Evolutionary conservation across 1,140 invertebrate species (phyloP).

Genomic region (Nilaparvata lugens): DNA sequence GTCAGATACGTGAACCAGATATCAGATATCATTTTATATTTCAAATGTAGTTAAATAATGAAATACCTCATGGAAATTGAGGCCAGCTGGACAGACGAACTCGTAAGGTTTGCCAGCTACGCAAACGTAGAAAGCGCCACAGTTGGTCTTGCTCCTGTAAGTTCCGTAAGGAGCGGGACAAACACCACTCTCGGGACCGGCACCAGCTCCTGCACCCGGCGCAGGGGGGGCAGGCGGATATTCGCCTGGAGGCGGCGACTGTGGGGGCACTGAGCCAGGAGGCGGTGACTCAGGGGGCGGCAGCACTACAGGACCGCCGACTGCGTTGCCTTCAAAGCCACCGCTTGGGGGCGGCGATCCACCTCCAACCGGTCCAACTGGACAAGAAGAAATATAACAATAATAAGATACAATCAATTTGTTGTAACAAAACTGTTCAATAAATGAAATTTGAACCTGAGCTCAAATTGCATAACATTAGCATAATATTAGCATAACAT

Average conservation of each 20-base stretch:
- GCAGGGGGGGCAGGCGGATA: not conserved
- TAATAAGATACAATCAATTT: no score
- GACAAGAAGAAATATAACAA: not conserved
- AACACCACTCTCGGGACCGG: not conserved
- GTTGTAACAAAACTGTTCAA: no score
- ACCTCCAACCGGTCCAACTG: not conserved
- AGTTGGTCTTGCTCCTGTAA: conserved; percentile 49
- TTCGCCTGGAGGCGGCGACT: no score
- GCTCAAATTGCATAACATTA: no score
- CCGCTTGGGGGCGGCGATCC: not conserved
- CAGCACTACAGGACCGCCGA: not conserved
- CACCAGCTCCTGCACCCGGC: not conserved
- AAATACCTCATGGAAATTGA: conserved; percentile 55
- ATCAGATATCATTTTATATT: no score
- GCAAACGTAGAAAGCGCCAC: conserved; percentile 56
- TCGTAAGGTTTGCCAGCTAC: conserved; percentile 44
- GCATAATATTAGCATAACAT: no score
- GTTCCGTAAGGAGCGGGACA: conserved; percentile 36
- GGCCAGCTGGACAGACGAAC: conserved; percentile 48
- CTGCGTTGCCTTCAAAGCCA: not conserved
- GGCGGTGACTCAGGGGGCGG: not conserved
- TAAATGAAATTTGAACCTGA: no score
- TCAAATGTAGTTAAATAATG: no score
- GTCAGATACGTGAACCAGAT: no score
- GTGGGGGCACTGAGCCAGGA: no score